Base-by-base conservation (phyloP, 2,113 vertebrate genomes). In the Phylloscopus whistleri region DNA sequence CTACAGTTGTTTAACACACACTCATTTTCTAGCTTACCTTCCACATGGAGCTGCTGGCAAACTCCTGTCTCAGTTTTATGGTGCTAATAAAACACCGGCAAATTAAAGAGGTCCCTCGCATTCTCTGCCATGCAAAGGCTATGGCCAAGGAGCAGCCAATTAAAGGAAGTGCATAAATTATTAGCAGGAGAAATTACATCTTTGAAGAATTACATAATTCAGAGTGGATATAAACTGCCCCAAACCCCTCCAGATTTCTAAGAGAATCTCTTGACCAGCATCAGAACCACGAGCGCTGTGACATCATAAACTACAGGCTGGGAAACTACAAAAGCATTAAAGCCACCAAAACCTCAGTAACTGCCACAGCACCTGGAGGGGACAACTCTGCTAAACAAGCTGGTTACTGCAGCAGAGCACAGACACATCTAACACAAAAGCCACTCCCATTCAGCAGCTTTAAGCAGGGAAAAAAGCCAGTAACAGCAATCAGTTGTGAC, bases 51-150 rank as follows among this genome's bases (percentile, higher is more conserved):
- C 74, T 88, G 90, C 68, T 95, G 59, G 72, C 64, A 93, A 90
- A 83, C 70, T 91, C 80, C 91, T 96, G 69, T 31, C 83, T 94
- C 83, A 76, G 33, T 91, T 94, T 93, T 87, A 92, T 28, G 63
- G 75, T 56, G 91, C 87, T 27, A 87, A 80, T 67, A 89, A 93
- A 92, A 76, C 56, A 80, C 2, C 6, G 4, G 81, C 66, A 87
- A 48, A 62, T 62, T 84, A 87, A 96, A 84, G 37, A 90, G 46
- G 7, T 43, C 86, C 75, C 64, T 66, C 7, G 4, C 68, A 79
- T 90, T 89, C 78, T 59, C 92, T 93, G 94, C 41, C 88, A 70
- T 84, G 68, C 87, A 94, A 94, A 73, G 44, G 58, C 82, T 17
- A 35, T 41, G 74, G 62, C 51, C 81, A 89, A 76, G 89, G 53